Conservation (phyloP, 2,797 vertebrate genomes). For the Melanotaenia maccullochi region DNA sequence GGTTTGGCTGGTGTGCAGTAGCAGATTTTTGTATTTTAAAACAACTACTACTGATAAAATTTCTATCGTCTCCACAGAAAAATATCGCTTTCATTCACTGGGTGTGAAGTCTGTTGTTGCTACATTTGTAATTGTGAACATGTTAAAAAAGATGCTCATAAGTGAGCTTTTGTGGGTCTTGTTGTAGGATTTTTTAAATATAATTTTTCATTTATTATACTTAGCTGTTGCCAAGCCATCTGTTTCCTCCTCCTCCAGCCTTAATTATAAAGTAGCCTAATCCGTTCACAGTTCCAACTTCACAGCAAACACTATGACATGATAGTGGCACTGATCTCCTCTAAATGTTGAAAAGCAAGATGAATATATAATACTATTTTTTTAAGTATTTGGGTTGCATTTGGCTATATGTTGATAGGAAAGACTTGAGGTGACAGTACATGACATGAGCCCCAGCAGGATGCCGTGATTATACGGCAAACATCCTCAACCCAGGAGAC, state of each 20-base stretch:
- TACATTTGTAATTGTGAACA: not conserved
- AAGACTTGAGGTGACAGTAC: not conserved
- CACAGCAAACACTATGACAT: not conserved
- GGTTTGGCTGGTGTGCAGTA: not conserved
- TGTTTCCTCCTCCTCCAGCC: not conserved
- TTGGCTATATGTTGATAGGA: not conserved
- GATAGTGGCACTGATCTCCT: not conserved
- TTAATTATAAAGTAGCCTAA: slow-evolving; percentile 17
- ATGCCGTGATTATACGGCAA: not conserved
- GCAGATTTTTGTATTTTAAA: not conserved
- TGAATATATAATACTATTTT: not conserved
- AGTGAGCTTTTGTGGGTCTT: not conserved
- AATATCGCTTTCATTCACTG: not conserved
- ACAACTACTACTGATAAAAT: not conserved
- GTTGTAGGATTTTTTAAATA: not conserved
- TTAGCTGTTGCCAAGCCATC: not conserved
- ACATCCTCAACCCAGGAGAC: not conserved
- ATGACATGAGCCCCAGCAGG: not conserved
- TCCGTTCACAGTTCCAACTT: not conserved
- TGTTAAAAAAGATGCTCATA: not conserved
- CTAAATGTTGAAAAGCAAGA: not conserved
- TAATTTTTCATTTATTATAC: not conserved
- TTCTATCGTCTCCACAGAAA: not conserved
- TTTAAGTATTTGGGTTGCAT: not conserved
- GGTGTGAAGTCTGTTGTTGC: not conserved